Conservation (phyloP, 2,888 invertebrate species). For the Drosophila sordidapex region DNA sequence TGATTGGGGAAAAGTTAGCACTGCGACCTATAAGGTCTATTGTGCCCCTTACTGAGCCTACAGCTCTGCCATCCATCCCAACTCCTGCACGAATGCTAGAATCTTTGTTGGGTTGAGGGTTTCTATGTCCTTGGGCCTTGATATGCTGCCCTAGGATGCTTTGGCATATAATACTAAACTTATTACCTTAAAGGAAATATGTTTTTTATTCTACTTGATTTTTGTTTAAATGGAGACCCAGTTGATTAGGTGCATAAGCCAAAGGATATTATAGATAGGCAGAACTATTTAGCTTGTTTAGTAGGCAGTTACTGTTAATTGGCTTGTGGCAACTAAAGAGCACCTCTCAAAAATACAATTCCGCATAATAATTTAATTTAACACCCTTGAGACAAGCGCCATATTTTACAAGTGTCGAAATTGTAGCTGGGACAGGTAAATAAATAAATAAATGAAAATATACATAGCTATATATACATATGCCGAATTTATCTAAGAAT, state of each 20-base stretch:
- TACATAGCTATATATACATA: background rate
- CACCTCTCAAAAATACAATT: background rate
- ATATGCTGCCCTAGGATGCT: no score
- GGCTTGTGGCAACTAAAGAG: background rate
- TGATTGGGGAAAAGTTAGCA: no score
- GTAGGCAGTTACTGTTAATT: background rate
- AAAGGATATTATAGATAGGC: background rate
- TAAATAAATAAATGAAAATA: background rate
- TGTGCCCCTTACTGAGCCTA: no score
- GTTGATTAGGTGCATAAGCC: background rate
- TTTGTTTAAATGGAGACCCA: background rate
- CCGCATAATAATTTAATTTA: background rate
- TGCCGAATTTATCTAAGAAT: constrained; percentile 12
- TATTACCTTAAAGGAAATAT: background rate
- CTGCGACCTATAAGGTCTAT: no score
- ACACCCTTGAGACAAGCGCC: background rate
- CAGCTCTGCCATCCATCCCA: no score
- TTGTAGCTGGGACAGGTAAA: background rate
- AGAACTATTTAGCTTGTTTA: background rate
- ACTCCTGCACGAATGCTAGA: no score
- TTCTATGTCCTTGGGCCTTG: no score
- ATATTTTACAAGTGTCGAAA: background rate
- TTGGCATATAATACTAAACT: background rate
- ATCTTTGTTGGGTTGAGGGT: no score
- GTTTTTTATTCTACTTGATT: background rate